Percentiles rank a stretch among this genome's conserved stretches.
These are phyloP conservation scores for Aleadryas rufinucha DNA, from an alignment of 2,113 vertebrate species.

Conservation along the genomic window DNA sequence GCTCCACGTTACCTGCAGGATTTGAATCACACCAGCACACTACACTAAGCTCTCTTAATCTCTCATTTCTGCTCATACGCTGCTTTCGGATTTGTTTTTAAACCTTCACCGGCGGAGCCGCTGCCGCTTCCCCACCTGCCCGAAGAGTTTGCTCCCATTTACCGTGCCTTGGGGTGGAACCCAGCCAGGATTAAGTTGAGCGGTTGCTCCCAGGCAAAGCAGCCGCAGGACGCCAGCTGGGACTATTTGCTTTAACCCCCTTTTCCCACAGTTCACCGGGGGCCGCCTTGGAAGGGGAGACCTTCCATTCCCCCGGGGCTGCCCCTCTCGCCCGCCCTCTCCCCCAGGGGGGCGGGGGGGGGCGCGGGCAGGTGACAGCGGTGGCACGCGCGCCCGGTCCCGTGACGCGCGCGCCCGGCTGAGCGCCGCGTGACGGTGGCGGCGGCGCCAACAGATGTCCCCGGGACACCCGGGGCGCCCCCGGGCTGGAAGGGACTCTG, in stretches of 20 bases:
- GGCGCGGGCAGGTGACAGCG: background rate
- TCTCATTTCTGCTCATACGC: background rate
- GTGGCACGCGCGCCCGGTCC: background rate
- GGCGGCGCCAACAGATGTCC: conserved; percentile 5
- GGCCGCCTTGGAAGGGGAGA: background rate
- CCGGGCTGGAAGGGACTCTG: background rate
- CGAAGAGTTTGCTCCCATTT: accelerated
- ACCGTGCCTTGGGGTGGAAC: accelerated
- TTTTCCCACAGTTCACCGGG: no score
- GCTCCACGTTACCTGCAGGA: background rate
- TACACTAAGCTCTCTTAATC: background rate
- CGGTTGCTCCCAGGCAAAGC: background rate
- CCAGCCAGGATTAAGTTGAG: accelerated
- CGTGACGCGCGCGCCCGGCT: conserved; percentile 20
- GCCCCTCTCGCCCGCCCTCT: accelerated
- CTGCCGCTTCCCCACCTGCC: background rate
- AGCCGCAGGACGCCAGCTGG: background rate
- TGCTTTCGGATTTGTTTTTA: background rate
- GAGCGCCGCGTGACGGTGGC: background rate
- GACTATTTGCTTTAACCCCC: background rate
- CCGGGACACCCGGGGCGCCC: background rate
- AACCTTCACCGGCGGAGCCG: background rate
- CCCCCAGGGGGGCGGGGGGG: no score
- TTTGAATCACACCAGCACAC: background rate
- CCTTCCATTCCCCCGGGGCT: accelerated